Evolutionary conservation across 2,797 vertebrate genomes (phyloP), one percentile per base, ranked within the genome.

Genomic region (Peromyscus nudipes): DNA sequence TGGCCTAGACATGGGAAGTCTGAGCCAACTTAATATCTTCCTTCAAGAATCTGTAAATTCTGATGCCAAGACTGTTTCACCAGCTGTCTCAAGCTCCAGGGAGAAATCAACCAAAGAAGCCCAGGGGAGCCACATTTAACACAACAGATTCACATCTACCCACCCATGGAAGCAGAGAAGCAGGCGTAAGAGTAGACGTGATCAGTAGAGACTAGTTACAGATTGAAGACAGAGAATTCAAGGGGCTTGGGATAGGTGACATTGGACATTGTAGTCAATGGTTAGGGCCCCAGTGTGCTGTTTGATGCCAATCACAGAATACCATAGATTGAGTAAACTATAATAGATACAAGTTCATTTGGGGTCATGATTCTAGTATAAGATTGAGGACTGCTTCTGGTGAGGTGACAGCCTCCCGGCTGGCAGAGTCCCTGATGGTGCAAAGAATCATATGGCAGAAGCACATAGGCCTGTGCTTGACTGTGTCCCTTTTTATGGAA

Each of bases 1-100:
- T 93, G 92, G 96, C 92, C 90, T 84, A 60, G 73, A 95, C 94
- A 69, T 43, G 62, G 4, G 34, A 83, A 93, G 52, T 87, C 77
- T 85, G 88, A 95, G 95, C 90, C 95, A 97, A 92, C 14, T 86
- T 85, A 92, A 90, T 93, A 91, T 89, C 46, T 96, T 95, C 46
- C 46, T 93, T 94, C 34, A 92, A 94, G 90, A 96, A 94, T 94
- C 64, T 91, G 71, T 65, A 46, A 37, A 80, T 79, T 65, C 40
- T 88, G 13, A 55, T 90, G 82, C 93, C 93, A 89, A 82, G 77
- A 40, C 11, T 82, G 16, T 69, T 86, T 96, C 11, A 69, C 31
- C 52, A 85, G 80, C 91, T 96, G 62, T 88, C 92, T 43, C 49
- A 8, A 75, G 43, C 19, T 76, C 57, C 9, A 43, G 79, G 31